These are phyloP conservation scores for Lophura nycthemera DNA, from an alignment of 2,113 vertebrate species.

Conservation along the genomic window DNA sequence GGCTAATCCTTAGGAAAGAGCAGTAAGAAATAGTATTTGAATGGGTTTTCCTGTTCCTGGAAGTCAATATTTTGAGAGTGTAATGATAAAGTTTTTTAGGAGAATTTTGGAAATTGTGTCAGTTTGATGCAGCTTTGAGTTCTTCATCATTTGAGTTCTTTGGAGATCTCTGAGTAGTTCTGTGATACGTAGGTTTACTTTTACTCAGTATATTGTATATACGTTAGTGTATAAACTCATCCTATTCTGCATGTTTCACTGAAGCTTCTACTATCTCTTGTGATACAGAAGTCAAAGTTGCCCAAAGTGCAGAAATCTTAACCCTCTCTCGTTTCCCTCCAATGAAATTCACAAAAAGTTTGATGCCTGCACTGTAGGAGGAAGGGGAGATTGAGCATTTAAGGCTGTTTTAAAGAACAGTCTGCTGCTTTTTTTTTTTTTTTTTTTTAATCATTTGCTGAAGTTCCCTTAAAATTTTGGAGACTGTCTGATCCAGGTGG, in stretches of 20 bases:
- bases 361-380: background rate
- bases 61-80: background rate
- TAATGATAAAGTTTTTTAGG: background rate
- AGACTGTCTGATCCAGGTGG: background rate
- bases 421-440: background rate
- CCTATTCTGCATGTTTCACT: background rate
- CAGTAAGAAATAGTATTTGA: background rate
- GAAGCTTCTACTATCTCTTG: constrained; percentile 2
- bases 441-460: background rate
- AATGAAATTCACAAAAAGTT: background rate
- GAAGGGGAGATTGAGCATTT: background rate
- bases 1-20: background rate
- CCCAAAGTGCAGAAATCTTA: background rate
- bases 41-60: constrained; percentile 19
- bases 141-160: background rate
- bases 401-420: background rate
- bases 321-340: background rate
- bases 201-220: background rate
- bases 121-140: background rate
- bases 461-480: background rate
- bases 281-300: background rate
- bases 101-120: background rate
- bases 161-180: background rate
- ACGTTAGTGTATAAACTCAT: background rate
- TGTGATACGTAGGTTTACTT: background rate